phyloP scores from a whole-genome alignment of 2,888 invertebrate genomes.

The Lomographa bimaculata region DNA sequence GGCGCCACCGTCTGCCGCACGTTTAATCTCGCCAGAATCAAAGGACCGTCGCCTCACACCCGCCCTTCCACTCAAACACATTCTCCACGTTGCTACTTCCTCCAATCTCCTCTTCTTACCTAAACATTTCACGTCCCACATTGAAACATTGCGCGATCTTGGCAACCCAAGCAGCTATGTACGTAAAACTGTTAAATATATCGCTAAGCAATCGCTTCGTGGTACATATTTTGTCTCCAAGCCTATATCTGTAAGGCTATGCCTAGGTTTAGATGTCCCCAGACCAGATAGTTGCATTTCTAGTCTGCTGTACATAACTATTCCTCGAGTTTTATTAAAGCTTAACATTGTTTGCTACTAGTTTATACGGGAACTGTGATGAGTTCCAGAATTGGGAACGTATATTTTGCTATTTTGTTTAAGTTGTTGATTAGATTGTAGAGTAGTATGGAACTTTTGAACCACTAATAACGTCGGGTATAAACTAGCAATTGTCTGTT shows the following conservation, averaged over 20 bases:
- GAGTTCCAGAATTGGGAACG: slow-evolving; percentile 6
- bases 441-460: no score
- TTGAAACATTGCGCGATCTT: neutral
- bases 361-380: slow-evolving; percentile 25
- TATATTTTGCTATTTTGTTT: neutral
- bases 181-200: slow-evolving; percentile 25
- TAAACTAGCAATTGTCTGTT: no score
- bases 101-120: slow-evolving; percentile 11
- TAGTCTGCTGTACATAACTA: slow-evolving; percentile 68
- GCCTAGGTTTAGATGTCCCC: slow-evolving; percentile 71
- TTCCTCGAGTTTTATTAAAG: slow-evolving; percentile 71
- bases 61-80: slow-evolving; percentile 57
- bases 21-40: slow-evolving; percentile 83
- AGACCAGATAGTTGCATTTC: slow-evolving; percentile 79
- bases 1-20: slow-evolving; percentile 83
- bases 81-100: slow-evolving; percentile 33
- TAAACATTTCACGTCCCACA: slow-evolving; percentile 44
- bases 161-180: slow-evolving; percentile 43
- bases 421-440: neutral
- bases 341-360: slow-evolving; percentile 61
- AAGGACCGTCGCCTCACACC: slow-evolving; percentile 81
- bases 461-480: no score
- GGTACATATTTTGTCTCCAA: slow-evolving; percentile 74
- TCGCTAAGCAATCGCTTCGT: slow-evolving; percentile 54
- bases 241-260: slow-evolving; percentile 73